Evolutionary conservation across 2,113 vertebrate species (phyloP), one percentile per base, ranked within the genome.

Genomic region (Pica pica): DNA sequence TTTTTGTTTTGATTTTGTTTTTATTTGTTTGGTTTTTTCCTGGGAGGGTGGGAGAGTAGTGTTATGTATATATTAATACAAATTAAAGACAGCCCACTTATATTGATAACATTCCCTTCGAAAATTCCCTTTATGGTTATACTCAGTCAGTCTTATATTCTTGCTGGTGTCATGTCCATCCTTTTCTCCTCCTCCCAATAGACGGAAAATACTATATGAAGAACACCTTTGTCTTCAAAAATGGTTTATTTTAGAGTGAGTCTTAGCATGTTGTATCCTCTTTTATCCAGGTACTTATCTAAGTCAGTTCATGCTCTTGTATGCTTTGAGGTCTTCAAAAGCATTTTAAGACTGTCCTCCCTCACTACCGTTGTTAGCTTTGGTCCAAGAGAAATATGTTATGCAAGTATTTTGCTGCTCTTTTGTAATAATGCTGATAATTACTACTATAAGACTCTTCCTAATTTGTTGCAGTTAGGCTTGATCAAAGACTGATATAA

Each of bases 401-500:
- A 42, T 79, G 31, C 71, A 82, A 86, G 42, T 79, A 82, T 77
- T 91, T 94, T 94, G 56, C 84, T 86, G 37, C 21, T 78, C 13
- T 92, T 92, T 71, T 74, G 20, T 78, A 76, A 86, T 90, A 90
- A 69, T 53, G 49, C 37, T 93, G 60, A 31, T 96, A 88, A 93
- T 96, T 86, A 81, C 55, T 90, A 30, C 64, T 82, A 91, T 86
- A 94, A 94, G 61, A 31, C 20, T 73, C 44, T 90, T 86, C 15
- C 39, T 56, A 91, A 92, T 96, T 91, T 90, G 77, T 74, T 93
- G 82, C 50, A 75, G 52, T 92, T 93, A 91, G 50, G n/a, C 69
- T 91, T 91, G 89, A 96, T 95, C 90, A 93, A 94, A 96, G 86
- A 85, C 56, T 93, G 91, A 88, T 93, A 87, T 39, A 80, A 95